Evolutionary conservation across 2,888 invertebrate genomes (phyloP).

Genomic region (Megamerina dolium): DNA sequence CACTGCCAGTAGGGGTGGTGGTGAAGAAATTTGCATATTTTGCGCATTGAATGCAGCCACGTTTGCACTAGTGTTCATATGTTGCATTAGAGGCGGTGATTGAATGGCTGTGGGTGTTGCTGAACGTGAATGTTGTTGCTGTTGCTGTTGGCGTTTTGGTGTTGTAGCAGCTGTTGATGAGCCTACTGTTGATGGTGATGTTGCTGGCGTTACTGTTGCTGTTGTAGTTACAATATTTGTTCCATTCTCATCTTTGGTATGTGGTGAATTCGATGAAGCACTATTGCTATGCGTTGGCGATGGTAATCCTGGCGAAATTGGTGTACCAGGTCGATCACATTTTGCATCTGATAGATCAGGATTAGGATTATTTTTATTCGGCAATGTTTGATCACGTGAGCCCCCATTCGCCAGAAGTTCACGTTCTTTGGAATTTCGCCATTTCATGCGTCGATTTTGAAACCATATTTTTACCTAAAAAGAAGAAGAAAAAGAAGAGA

Average conservation of each 20-base stretch:
- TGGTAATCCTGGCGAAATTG: constrained; percentile 40
- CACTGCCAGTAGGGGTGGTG: constrained; percentile 39
- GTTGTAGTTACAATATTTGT: constrained; percentile 9
- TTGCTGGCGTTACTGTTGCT: constrained; percentile 14
- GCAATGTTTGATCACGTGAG: constrained; percentile 88
- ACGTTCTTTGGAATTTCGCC: constrained; percentile 96
- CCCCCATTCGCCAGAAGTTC: constrained; percentile 90
- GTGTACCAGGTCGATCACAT: constrained; percentile 66
- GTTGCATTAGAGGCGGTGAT: constrained; percentile 28
- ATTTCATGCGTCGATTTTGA: constrained; percentile 96
- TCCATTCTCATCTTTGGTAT: constrained; percentile 19
- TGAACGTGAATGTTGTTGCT: constrained; percentile 28
- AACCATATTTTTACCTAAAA: constrained; percentile 69
- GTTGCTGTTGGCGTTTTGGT: constrained; percentile 28
- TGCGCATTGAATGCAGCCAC: constrained; percentile 19
- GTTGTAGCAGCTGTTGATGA: constrained; percentile 19
- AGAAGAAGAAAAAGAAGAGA: neutral
- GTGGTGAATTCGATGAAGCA: constrained; percentile 25
- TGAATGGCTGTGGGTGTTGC: constrained; percentile 28
- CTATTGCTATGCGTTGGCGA: constrained; percentile 30
- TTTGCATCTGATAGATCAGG: constrained; percentile 89
- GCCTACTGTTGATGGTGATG: constrained; percentile 14
- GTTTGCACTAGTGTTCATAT: constrained; percentile 10
- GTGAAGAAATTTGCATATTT: constrained; percentile 36
- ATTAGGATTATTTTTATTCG: constrained; percentile 94